Base-by-base conservation (phyloP, 2,113 vertebrate genomes). In the Sander lucioperca region DNA sequence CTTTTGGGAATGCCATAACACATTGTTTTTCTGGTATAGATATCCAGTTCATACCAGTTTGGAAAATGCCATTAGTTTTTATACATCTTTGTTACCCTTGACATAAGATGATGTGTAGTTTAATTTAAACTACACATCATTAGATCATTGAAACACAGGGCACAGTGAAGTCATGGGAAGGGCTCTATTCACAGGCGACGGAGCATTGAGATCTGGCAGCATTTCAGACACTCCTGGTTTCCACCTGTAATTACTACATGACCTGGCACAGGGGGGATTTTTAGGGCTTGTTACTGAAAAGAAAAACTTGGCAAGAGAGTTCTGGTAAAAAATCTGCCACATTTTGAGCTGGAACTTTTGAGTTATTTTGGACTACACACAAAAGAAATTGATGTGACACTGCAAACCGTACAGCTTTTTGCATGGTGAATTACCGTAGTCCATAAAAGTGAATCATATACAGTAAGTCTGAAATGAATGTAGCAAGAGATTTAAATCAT, bases 171-270 rank as follows among this genome's bases (percentile, higher is more conserved):
- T 82, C 79, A 36, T 69, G 86, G 77, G 69, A 81, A 75, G 74
- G 62, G 74, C 71, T 72, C 43, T 47, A 78, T 83, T 87, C 77
- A 74, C 77, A 88, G 82, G 79, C 84, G 77, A 82, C 30, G 51
- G 53, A 23, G 80, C 70, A 67, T 23, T 51, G 25, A 70, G 73
- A 57, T 25, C 75, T 85, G 77, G 77, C 73, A 68, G 82, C 51
- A 61, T 45, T 74, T 73, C 64, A 80, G 75, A 61, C 61, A 64
- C 64, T 66, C 33, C 54, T 53, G 43, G n/a, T 67, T 57, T 27
- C 85, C 83, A 89, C 82, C 86, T 89, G 79, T 85, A 91, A 90
- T 90, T 82, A 90, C 61, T 16, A 53, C 65, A 12, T 68, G 69
- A 59, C 70, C 77, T 50, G 23, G 62, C 66, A 79, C 45, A n/a